Evolutionary conservation across 2,888 invertebrate genomes (phyloP), one percentile per base, ranked within the genome.

Genomic region (Slavum lentiscoides): DNA sequence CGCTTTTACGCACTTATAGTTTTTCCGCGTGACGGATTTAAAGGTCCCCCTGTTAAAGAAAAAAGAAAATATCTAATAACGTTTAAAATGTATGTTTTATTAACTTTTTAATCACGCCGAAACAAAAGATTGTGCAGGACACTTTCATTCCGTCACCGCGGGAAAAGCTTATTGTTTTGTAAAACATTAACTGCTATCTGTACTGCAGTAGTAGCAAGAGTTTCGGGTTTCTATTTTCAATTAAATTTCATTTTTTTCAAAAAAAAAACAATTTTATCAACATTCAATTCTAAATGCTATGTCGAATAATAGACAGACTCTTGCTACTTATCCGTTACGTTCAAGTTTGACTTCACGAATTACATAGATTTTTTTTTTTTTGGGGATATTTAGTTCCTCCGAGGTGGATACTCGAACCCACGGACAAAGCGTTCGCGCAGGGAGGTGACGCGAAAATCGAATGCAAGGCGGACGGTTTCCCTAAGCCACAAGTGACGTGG

Each of bases 401-500:
- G 83, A 94, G 96, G 88, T 96, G 96, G 96, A 96, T 95, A 88
- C 89, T 96, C 85, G 95, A 96, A 88, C 96, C 96, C 80, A 95
- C 95, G 86, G 96, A 96, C 87, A 95, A 95, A 89, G 95, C 96
- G 85, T 96, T 96, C 88, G 95, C 96, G 84, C 95, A 96, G 89
- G 95, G 96, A 84, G 95, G 95, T 84, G 94, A 95, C 87, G 95
- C 95, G 84, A 93, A 94, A 87, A 94, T 96, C 85, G 96, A 96
- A 90, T 96, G 96, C 88, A 96, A 96, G 90, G 95, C 96, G 87
- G 96, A 96, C 89, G 96, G 96, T 85, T 96, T 96, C 89, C 96
- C 96, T 83, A 94, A 94, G 90, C 96, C 96, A 84, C 92, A 93
- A 86, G 94, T 96, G 70, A 94, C 95, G 84, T 96, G 96, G 96